These are phyloP conservation scores for Parnassius glacialis DNA, from an alignment of 2,888 invertebrate genomes.

Conservation along the genomic window DNA sequence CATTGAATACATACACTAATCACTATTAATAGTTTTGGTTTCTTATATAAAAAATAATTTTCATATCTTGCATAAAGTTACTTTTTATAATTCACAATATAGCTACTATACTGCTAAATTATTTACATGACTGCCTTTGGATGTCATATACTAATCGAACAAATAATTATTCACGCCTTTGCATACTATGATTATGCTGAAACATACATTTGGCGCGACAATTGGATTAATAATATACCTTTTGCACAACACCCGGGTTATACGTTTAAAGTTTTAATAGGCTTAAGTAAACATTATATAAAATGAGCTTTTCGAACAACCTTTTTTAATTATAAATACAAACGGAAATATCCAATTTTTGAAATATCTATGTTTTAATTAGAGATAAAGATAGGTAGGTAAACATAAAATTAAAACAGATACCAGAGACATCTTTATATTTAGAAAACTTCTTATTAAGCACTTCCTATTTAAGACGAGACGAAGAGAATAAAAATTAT, in stretches of 20 bases:
- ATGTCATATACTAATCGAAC: slow-evolving; percentile 27
- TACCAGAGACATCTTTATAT: no score
- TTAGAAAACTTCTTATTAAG: no score
- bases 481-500: no score
- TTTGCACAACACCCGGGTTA: slow-evolving; percentile 32
- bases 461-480: no score
- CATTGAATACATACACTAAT: slow-evolving; percentile 23
- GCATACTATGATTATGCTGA: neutral
- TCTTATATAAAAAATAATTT: slow-evolving; percentile 60
- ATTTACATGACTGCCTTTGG: slow-evolving; percentile 63
- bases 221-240: slow-evolving; percentile 1
- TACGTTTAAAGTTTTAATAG: slow-evolving; percentile 7
- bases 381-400: no score
- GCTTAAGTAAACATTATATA: slow-evolving; percentile 8
- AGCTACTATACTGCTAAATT: slow-evolving; percentile 38
- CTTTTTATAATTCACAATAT: slow-evolving; percentile 32
- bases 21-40: slow-evolving; percentile 50
- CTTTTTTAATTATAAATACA: no score
- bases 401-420: no score
- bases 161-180: slow-evolving; percentile 1
- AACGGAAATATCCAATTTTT: no score
- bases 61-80: slow-evolving; percentile 36
- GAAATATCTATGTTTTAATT: no score
- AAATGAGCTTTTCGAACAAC: slow-evolving; percentile 10
- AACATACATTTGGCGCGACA: slow-evolving; percentile 2